Percentiles rank a stretch among this genome's conserved stretches.
phyloP scores from a whole-genome alignment of 2,797 vertebrate genomes.

The Erpetoichthys calabaricus region DNA sequence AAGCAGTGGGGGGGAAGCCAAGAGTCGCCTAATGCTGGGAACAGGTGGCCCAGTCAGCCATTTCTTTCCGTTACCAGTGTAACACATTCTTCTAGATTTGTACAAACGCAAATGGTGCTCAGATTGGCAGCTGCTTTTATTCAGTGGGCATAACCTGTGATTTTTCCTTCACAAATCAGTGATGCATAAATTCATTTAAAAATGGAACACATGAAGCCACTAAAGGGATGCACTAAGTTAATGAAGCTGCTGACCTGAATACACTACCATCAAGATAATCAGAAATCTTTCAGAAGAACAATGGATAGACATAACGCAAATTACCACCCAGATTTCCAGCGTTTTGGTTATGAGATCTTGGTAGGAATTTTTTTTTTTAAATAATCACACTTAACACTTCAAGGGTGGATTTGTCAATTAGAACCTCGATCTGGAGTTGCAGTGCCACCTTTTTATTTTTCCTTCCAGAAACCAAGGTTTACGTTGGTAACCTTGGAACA shows the following conservation, averaged over 20 bases:
- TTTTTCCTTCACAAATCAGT: not conserved
- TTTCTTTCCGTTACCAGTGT: too few species aligned
- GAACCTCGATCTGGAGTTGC: constrained; percentile 12
- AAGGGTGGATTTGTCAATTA: constrained; percentile 6
- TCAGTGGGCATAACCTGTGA: not conserved
- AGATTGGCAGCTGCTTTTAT: too few species aligned
- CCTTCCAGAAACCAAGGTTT: constrained; percentile 60
- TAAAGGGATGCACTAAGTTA: constrained; percentile 4
- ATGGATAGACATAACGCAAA: constrained; percentile 1
- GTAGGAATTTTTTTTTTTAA: too few species aligned
- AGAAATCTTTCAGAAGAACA: not conserved
- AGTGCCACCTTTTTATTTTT: constrained; percentile 11
- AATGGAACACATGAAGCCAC: not conserved
- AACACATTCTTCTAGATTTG: too few species aligned
- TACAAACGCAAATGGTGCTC: too few species aligned
- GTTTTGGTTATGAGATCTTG: too few species aligned
- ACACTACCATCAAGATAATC: constrained; percentile 2
- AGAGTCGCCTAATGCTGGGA: too few species aligned
- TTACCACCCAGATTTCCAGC: constrained; percentile 3
- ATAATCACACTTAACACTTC: not conserved
- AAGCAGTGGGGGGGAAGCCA: too few species aligned
- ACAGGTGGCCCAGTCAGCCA: too few species aligned
- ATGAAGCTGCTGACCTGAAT: constrained; percentile 6
- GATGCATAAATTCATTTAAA: not conserved
- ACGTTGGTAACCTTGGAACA: constrained; percentile 71